Evolutionary conservation across 2,113 vertebrate genomes (phyloP).

Genomic region (Bothrops jararaca): DNA sequence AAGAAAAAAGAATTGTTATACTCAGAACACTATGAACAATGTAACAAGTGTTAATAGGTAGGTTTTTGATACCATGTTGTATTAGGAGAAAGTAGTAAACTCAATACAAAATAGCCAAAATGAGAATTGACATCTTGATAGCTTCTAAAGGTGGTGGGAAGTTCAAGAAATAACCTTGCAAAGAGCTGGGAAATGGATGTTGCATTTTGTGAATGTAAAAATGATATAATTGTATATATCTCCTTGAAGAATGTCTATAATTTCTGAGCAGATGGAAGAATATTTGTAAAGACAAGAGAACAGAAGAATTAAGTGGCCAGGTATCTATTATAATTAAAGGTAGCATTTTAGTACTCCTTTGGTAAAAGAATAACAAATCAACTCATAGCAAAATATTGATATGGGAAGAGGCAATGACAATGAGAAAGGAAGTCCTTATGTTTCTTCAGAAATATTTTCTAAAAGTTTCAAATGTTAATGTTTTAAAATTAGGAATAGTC

Average conservation of each 20-base stretch:
- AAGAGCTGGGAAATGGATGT: slow-evolving; percentile 3
- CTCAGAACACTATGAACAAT: neutral
- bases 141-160: neutral
- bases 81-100: neutral
- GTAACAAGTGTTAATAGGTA: neutral
- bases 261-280: neutral
- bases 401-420: neutral
- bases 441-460: neutral
- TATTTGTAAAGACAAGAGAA: neutral
- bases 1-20: neutral
- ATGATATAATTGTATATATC: slow-evolving; percentile 11
- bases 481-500: neutral
- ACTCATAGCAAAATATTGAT: neutral
- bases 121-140: neutral
- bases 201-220: slow-evolving; percentile 12
- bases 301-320: neutral
- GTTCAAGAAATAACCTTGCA: neutral
- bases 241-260: neutral
- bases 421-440: neutral
- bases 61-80: neutral
- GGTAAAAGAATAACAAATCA: neutral
- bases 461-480: neutral
- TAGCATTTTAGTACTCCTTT: neutral
- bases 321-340: neutral
- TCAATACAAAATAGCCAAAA: neutral